Evolutionary conservation across 2,888 invertebrate genomes (phyloP).

Genomic region (Eurytoma californica): DNA sequence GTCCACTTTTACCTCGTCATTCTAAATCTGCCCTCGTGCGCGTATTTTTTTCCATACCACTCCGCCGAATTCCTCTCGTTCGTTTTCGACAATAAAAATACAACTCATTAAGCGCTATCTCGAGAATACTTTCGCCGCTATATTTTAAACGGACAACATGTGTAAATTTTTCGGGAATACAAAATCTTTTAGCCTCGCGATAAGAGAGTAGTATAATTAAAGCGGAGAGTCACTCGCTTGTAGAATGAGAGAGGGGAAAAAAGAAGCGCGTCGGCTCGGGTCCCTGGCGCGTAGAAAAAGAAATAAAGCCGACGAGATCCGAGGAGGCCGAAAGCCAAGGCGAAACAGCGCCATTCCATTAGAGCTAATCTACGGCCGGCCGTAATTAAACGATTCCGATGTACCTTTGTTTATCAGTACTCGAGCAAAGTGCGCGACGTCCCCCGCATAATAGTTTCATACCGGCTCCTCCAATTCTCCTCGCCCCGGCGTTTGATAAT

Average conservation of each 20-base stretch:
- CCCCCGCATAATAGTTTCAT: neutral
- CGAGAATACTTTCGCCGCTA: conserved; percentile 12
- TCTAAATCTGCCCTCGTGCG: too few relatives aligned
- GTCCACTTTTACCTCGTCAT: too few relatives aligned
- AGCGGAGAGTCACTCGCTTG: conserved; percentile 13
- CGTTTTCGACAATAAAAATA: too few relatives aligned
- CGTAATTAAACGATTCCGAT: conserved; percentile 72
- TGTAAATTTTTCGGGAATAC: conserved; percentile 49
- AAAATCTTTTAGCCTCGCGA: conserved; percentile 58
- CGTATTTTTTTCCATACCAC: too few relatives aligned
- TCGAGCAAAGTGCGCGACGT: conserved; percentile 1
- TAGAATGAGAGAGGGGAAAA: neutral
- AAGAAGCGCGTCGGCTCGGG: neutral
- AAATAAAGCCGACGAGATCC: conserved; percentile 53
- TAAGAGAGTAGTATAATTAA: conserved; percentile 57
- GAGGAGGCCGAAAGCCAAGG: conserved; percentile 56
- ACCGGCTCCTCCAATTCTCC: neutral
- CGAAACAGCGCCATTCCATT: conserved; percentile 70
- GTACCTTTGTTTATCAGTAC: conserved; percentile 68
- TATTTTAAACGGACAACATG: conserved; percentile 53
- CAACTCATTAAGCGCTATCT: neutral
- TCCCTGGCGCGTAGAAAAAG: conserved; percentile 13
- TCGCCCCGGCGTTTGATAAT: neutral
- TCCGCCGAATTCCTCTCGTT: too few relatives aligned
- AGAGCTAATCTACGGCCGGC: conserved; percentile 68